phyloP scores from a whole-genome alignment of 2,113 vertebrate genomes.

The Gymnogyps californianus region DNA sequence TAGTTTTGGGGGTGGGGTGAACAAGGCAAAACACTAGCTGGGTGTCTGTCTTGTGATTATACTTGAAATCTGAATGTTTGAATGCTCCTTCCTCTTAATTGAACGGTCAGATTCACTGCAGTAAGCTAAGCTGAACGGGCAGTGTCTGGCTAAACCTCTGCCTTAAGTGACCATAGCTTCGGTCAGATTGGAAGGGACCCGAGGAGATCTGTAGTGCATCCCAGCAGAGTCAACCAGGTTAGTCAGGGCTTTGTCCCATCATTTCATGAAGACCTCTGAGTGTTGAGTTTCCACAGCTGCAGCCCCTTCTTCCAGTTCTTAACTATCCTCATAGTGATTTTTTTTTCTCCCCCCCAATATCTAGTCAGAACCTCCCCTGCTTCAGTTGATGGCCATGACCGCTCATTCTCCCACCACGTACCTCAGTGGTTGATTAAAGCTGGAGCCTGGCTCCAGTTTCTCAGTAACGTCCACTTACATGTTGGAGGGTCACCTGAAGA shows the following conservation, averaged over 20 bases:
- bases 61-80: background rate
- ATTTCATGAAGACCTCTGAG: background rate
- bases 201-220: background rate
- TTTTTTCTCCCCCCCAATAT: background rate
- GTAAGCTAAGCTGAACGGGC: background rate
- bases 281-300: background rate
- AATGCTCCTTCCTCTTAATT: background rate
- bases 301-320: background rate
- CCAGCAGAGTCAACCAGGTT: background rate
- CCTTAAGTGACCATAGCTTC: background rate
- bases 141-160: background rate
- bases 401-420: background rate
- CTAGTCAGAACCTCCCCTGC: background rate
- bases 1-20: background rate
- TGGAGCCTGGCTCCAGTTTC: background rate
- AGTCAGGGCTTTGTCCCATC: background rate
- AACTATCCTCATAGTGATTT: background rate
- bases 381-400: background rate
- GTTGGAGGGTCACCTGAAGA: background rate
- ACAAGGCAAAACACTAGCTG: background rate
- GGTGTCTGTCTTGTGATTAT: background rate
- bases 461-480: background rate
- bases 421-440: background rate
- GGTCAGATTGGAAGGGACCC: background rate
- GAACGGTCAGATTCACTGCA: background rate